phyloP scores from a whole-genome alignment of 92 coral and sea anemone species.

The Phymanthus crucifer region DNA sequence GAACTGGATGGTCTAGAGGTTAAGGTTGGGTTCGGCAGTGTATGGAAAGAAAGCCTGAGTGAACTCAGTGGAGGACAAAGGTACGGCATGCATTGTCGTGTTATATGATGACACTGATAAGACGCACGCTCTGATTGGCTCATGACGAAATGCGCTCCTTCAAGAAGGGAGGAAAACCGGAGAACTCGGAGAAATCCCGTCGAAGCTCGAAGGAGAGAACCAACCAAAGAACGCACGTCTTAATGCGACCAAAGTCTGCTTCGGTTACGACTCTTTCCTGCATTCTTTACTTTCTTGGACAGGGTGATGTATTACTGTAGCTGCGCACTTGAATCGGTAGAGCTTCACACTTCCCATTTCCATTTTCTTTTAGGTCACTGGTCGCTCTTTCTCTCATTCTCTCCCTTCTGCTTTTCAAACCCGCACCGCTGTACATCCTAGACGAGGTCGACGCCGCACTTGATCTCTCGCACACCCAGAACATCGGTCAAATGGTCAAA shows the following conservation, averaged over 20 bases:
- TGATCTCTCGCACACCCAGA: conserved; percentile 98
- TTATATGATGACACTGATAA: too few relatives aligned
- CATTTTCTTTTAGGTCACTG: conserved; percentile 64
- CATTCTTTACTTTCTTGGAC: too few relatives aligned
- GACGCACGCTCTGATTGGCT: too few relatives aligned
- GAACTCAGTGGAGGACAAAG: conserved; percentile 99
- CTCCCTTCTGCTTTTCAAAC: conserved; percentile 92
- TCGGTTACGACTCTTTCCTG: too few relatives aligned
- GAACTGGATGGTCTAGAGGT: conserved; percentile 96
- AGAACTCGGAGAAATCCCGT: too few relatives aligned
- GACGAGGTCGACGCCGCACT: conserved; percentile 99
- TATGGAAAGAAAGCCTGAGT: conserved; percentile 97
- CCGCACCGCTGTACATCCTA: conserved; percentile 96
- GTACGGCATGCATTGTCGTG: conserved; percentile 17
- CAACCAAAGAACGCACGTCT: too few relatives aligned
- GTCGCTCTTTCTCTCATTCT: conserved; percentile 96
- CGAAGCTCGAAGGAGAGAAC: too few relatives aligned
- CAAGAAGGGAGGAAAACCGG: too few relatives aligned
- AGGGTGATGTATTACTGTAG: too few relatives aligned
- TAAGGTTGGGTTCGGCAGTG: conserved; percentile 91
- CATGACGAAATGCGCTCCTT: too few relatives aligned
- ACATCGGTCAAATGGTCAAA: conserved; percentile 95
- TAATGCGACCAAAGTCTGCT: too few relatives aligned
- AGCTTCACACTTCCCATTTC: neutral
- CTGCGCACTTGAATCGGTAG: neutral